Conservation (phyloP, 1,140 invertebrate species). For the Radopholus similis region DNA sequence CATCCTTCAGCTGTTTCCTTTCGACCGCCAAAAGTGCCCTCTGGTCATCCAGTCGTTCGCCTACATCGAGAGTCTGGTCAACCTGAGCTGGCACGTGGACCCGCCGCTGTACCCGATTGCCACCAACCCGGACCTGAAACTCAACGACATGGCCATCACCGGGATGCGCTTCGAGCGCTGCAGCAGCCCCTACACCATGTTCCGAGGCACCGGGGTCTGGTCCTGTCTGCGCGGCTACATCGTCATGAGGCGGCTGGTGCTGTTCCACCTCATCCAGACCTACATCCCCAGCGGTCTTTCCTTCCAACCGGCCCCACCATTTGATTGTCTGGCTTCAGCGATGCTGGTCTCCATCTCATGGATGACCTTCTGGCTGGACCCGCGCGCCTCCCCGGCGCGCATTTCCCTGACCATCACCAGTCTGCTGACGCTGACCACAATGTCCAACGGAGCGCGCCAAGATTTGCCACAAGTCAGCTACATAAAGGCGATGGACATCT, state of each 20-base stretch:
- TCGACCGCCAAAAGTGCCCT: constrained; percentile 45
- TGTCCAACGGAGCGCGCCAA: constrained; percentile 58
- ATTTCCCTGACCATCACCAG: constrained; percentile 58
- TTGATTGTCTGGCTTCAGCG: constrained; percentile 11
- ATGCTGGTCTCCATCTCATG: constrained; percentile 59
- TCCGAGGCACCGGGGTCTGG: constrained; percentile 49
- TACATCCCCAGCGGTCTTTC: constrained; percentile 50
- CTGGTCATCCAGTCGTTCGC: constrained; percentile 45
- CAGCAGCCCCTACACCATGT: constrained; percentile 56
- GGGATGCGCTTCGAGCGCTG: constrained; percentile 49
- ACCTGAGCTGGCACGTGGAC: constrained; percentile 53
- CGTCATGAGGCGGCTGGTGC: constrained; percentile 54
- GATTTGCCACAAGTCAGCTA: constrained; percentile 57
- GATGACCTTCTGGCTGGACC: constrained; percentile 60
- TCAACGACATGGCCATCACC: constrained; percentile 56
- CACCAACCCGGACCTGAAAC: constrained; percentile 50
- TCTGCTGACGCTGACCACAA: constrained; percentile 57
- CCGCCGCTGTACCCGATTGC: constrained; percentile 48
- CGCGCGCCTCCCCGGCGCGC: constrained; percentile 54
- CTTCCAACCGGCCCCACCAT: neutral
- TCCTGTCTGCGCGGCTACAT: constrained; percentile 53
- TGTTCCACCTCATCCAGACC: constrained; percentile 59
- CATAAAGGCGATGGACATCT: constrained; percentile 58
- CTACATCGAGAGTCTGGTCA: constrained; percentile 58
- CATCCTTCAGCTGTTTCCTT: constrained; percentile 32